phyloP scores from a whole-genome alignment of 2,888 invertebrate species.

The Agrotis segetum region DNA sequence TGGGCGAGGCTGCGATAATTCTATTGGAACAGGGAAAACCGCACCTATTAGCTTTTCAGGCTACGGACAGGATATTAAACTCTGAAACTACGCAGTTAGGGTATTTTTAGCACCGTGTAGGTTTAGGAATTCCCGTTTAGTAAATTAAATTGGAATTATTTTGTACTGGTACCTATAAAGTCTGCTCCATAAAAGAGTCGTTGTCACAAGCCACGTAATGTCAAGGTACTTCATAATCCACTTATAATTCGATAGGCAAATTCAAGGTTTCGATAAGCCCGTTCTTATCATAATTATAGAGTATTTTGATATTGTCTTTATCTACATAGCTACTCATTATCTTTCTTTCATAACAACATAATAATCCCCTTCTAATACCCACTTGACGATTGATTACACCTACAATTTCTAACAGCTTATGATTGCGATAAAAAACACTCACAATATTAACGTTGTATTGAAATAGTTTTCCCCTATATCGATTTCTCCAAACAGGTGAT shows the following conservation, averaged over 20 bases:
- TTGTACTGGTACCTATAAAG: neutral
- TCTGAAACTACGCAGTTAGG: conserved; percentile 25
- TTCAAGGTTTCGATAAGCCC: conserved; percentile 38
- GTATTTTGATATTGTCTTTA: conserved; percentile 28
- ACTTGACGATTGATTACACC: conserved; percentile 32
- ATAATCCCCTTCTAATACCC: conserved; percentile 19
- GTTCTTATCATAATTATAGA: conserved; percentile 28
- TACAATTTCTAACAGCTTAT: conserved; percentile 43
- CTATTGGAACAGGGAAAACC: conserved; percentile 63
- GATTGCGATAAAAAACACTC: conserved; percentile 29
- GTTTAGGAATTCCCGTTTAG: conserved; percentile 9
- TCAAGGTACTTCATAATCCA: conserved; percentile 13
- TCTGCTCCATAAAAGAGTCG: neutral
- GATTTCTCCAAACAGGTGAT: conserved; percentile 57
- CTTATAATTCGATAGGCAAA: conserved; percentile 37
- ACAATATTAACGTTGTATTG: conserved; percentile 17
- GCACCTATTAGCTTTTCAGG: conserved; percentile 52
- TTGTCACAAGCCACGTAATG: conserved; percentile 7
- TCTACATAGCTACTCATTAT: conserved; percentile 29
- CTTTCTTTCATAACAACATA: conserved; percentile 18
- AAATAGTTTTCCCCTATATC: conserved; percentile 24
- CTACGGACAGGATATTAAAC: conserved; percentile 54
- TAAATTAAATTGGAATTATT: conserved; percentile 15
- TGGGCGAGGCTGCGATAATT: conserved; percentile 58
- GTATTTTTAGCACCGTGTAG: conserved; percentile 37